Evolutionary conservation across 2,797 vertebrate genomes (phyloP).

Genomic region (Pangasius sanitwongsei): DNA sequence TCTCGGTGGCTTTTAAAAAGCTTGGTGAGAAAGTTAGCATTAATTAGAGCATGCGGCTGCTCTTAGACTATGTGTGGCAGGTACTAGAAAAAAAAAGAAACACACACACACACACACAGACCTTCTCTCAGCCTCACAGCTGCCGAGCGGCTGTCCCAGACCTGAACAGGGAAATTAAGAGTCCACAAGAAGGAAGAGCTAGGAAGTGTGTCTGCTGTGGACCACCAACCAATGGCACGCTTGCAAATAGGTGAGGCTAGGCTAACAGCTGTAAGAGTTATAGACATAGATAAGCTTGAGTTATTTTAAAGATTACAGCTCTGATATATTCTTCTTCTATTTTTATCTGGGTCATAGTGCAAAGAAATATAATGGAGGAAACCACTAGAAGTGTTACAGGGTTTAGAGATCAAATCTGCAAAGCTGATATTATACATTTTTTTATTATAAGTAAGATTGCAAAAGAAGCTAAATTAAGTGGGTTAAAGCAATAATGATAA

Average conservation of each 20-base stretch:
- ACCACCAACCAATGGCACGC: conserved; percentile 53
- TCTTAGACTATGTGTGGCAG: conserved; percentile 68
- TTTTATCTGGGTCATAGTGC: conserved; percentile 20
- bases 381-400: background rate
- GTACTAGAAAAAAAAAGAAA: conserved; percentile 51
- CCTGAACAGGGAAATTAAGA: conserved; percentile 14
- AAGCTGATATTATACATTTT: background rate
- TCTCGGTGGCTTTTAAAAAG: conserved; percentile 73
- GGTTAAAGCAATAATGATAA: background rate
- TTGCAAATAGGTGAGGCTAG: conserved; percentile 59
- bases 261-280: conserved; percentile 40
- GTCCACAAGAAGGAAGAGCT: conserved; percentile 46
- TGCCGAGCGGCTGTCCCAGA: conserved; percentile 46
- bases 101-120: conserved; percentile 63
- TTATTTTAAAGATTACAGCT: conserved; percentile 7
- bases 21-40: conserved; percentile 72
- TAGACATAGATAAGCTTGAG: conserved; percentile 23
- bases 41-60: conserved; percentile 75
- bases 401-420: conserved; percentile 2
- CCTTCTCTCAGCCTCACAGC: conserved; percentile 53
- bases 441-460: background rate
- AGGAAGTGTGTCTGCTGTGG: conserved; percentile 46
- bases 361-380: background rate
- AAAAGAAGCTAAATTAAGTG: background rate
- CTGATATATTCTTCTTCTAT: background rate